Evolutionary conservation across 2,888 invertebrate genomes (phyloP), one percentile per base, ranked within the genome.

Genomic region (Odontomyia ornata): DNA sequence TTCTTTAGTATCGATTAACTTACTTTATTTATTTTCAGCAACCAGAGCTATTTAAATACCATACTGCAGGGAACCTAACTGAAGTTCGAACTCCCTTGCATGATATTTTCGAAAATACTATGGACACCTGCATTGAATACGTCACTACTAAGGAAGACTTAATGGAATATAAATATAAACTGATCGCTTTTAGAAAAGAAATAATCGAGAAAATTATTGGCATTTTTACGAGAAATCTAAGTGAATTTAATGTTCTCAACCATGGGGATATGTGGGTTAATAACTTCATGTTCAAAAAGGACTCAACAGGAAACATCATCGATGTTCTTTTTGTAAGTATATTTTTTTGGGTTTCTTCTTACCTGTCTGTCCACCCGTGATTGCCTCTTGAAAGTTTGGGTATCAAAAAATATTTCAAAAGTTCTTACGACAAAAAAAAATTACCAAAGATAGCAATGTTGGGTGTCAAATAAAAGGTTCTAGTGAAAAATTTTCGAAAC

Each of bases 261-360:
- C 88, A 88, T 79, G 88, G 88, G 23, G 88, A 88, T 81, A 80
- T 88, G 18, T 88, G 88, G 88, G 83, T 86, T 2, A 88, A 88
- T 78, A 88, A 88, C 81, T 85, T 88, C 81, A 85, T 88, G 85
- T 88, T 87, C 79, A 83, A 84, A n/a, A 84, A 85, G 78, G 80
- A 84, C 75, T 77, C 81, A 5, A 73, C 80, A 9, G 84, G 83
- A 21, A 83, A 82, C 76, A 80, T 85, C 13, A 80, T 82, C 65
- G 86, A 88, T 81, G 82, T 87, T 56, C 82, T 84, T 78, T 83
- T 87, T 76, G 84, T 85, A 82, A 82, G 85, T 57, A 43, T 21
- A 15, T 56, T n/a, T n/a, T n/a, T n/a, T n/a, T n/a, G n/a, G n/a
- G n/a, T n/a, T n/a, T n/a, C n/a, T n/a, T n/a, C n/a, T n/a, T n/a